Evolutionary conservation across 2,797 vertebrate genomes (phyloP).

Genomic region (Acestrorhynchus altus): DNA sequence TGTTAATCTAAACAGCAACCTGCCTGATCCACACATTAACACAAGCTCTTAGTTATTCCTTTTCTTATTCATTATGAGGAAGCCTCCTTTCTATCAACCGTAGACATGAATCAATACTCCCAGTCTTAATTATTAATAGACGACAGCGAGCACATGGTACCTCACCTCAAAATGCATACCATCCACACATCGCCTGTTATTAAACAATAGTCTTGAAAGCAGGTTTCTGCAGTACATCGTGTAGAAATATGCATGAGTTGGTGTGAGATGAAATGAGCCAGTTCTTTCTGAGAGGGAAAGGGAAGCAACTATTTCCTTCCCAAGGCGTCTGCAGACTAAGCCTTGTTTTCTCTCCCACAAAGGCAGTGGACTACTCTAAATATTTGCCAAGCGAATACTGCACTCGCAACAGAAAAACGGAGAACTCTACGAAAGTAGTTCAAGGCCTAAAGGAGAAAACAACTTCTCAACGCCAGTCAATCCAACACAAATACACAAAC

Average conservation of each 20-base stretch:
- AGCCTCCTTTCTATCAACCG: slow-evolving; percentile 67
- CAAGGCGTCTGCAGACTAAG: slow-evolving; percentile 65
- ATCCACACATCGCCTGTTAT: slow-evolving; percentile 57
- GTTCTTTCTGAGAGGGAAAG: slow-evolving; percentile 58
- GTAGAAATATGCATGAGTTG: slow-evolving; percentile 68
- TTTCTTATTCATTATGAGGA: slow-evolving; percentile 74
- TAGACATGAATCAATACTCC: slow-evolving; percentile 73
- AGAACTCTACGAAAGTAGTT: slow-evolving; percentile 62
- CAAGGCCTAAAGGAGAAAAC: slow-evolving; percentile 69
- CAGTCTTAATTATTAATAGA: slow-evolving; percentile 73
- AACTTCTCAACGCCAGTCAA: slow-evolving; percentile 68
- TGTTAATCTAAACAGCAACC: slow-evolving; percentile 71
- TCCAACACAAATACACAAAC: slow-evolving; percentile 70
- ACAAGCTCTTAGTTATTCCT: slow-evolving; percentile 66
- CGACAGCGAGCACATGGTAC: slow-evolving; percentile 60
- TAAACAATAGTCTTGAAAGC: slow-evolving; percentile 74
- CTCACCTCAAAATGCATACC: slow-evolving; percentile 65
- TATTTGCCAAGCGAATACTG: slow-evolving; percentile 76
- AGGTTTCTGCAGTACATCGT: slow-evolving; percentile 57
- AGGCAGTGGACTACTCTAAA: slow-evolving; percentile 73
- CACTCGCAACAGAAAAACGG: slow-evolving; percentile 65
- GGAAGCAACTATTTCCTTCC: slow-evolving; percentile 67
- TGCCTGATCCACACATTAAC: slow-evolving; percentile 70
- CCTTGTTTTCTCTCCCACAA: slow-evolving; percentile 69
- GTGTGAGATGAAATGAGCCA: slow-evolving; percentile 65